Evolutionary conservation across 2,113 vertebrate genomes (phyloP), one percentile per base, ranked within the genome.

Genomic region (Choloepus hoffmanni): DNA sequence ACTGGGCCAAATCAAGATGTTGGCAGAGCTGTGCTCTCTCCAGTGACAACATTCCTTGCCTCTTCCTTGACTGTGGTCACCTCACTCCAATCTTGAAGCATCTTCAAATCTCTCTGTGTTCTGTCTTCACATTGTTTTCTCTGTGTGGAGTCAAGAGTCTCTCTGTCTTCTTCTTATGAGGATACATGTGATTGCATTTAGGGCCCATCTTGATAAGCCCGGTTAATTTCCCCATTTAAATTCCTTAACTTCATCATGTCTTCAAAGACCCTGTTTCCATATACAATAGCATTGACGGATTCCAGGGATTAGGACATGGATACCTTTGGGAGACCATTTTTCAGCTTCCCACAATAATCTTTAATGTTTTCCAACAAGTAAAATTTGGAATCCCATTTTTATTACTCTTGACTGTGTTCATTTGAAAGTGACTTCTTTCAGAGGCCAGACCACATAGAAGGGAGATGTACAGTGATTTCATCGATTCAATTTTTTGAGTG

Each of bases 351-450:
- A n/a, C 16, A n/a, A 18, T 26, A n/a, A 28, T 11, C 8, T 70
- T 55, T 77, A 63, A 36, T 83, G 40, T 63, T 92, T 92, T 70
- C 50, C n/a, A 81, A 73, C 13, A 73, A 73, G 40, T 83, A 40
- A 73, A 88, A 74, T 73, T 60, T 74, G 18, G 19, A 62, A 26
- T 16, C 43, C 30, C 11, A n/a, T n/a, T 67, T 50, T 43, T 14
- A 65, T 82, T 76, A 83, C 58, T 79, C 11, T 91, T 28, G 33
- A 6, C n/a, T 81, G 28, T 82, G 33, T 89, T 89, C 60, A 72
- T 85, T 97, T 72, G 73, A 83, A 91, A 82, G 19, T 28, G 16
- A 79, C 45, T 91, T 48, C 33, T 89, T 93, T 79, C 6, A 45
- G 70, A 70, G n/a, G 70, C 30, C 30, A 45, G 60, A 36, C 48